A percentile compares a stretch with the other conserved stretches of the same genome.
These are phyloP conservation scores for Colius striatus DNA, from an alignment of 2,113 vertebrate species.

Conservation along the genomic window DNA sequence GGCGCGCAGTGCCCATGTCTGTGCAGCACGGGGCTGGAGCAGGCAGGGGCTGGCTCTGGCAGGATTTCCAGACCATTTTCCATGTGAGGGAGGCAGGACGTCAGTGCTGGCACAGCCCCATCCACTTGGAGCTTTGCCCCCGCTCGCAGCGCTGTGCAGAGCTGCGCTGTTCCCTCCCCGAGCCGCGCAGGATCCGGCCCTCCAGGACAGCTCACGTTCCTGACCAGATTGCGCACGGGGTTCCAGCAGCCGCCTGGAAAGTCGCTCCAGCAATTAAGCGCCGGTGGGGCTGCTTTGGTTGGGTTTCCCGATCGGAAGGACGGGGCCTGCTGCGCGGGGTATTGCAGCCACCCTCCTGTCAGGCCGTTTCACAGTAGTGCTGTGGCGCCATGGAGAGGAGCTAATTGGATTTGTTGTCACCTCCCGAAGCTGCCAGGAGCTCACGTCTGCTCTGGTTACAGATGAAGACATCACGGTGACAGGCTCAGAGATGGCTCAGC, in stretches of 20 bases:
- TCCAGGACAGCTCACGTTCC: conserved; percentile 60
- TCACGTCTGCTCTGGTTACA: conserved; percentile 97
- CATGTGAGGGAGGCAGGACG: neutral
- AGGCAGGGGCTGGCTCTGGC: neutral
- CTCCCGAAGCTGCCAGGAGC: conserved; percentile 95
- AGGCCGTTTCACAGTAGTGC: conserved; percentile 81
- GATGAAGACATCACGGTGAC: conserved; percentile 99
- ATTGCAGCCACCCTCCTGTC: conserved; percentile 82
- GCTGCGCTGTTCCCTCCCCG: neutral
- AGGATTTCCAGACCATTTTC: conserved; percentile 24
- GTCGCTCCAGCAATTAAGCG: conserved; percentile 74
- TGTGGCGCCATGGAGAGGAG: conserved; percentile 92
- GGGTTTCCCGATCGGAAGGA: conserved; percentile 5
- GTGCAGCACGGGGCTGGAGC: neutral
- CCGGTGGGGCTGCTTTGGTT: neutral
- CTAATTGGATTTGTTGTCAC: conserved; percentile 99
- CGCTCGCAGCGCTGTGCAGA: neutral
- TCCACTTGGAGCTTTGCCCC: conserved; percentile 17
- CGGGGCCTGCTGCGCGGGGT: conserved; percentile 79
- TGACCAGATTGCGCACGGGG: conserved; percentile 67
- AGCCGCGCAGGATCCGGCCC: conserved; percentile 1
- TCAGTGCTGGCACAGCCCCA: neutral
- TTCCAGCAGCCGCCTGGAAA: conserved; percentile 64
- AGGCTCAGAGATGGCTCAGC: conserved; percentile 97
- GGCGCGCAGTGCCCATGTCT: conserved; percentile 18